Conservation (phyloP, 2,797 vertebrate species). For the Margarornis squamiger region DNA sequence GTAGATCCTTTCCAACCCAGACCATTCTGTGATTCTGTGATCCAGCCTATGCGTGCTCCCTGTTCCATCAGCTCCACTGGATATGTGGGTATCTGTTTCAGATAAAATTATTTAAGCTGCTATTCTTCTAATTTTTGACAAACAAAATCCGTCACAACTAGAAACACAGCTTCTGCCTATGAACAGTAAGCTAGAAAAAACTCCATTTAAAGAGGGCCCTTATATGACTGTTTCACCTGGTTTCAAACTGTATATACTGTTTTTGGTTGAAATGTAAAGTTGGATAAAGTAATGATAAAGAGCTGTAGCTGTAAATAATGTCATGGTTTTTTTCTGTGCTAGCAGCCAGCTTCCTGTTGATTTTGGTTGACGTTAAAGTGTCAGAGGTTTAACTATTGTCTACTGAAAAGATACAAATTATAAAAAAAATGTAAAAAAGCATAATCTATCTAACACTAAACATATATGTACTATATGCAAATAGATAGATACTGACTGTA, state of each 20-base stretch:
- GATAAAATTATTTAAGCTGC: neutral
- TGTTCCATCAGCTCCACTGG: constrained; percentile 8
- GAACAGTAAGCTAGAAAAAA: neutral
- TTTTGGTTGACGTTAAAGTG: neutral
- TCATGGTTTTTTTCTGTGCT: neutral
- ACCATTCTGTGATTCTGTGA: neutral
- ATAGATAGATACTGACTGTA: neutral
- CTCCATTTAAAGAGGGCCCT: neutral
- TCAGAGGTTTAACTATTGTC: neutral
- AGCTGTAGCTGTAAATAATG: neutral
- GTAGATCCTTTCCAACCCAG: neutral
- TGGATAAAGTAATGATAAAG: neutral
- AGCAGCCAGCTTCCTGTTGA: neutral
- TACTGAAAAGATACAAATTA: neutral
- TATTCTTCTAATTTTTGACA: neutral
- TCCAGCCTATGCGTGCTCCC: neutral
- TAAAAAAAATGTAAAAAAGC: neutral
- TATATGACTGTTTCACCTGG: neutral
- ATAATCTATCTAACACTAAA: neutral
- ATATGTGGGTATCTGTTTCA: neutral
- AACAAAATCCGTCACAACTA: neutral
- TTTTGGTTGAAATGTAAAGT: neutral
- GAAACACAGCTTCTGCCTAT: neutral
- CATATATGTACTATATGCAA: neutral
- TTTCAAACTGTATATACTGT: neutral